Conservation (phyloP, 1,140 invertebrate genomes). For the Nixonia krombeini region DNA sequence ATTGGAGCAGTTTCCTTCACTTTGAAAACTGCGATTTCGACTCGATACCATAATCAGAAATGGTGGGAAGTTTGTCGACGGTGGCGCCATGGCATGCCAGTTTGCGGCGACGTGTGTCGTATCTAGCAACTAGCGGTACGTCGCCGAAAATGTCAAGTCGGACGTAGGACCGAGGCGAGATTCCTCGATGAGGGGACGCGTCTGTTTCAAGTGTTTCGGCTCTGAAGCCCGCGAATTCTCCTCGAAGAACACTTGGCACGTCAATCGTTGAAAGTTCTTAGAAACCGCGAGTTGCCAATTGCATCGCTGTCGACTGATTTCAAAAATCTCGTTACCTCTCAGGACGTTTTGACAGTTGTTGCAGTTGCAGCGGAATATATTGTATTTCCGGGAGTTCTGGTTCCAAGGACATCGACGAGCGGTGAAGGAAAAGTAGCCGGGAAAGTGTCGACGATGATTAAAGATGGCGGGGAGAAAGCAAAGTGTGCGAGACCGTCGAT, state of each 20-base stretch:
- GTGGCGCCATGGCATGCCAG: constrained; percentile 34
- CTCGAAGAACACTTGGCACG: not conserved
- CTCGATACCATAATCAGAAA: constrained; percentile 20
- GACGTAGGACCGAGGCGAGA: constrained; percentile 16
- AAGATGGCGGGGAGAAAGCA: constrained; percentile 15
- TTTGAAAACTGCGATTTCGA: not conserved
- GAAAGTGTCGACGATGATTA: not conserved
- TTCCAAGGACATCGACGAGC: no score
- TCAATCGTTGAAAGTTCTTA: no score
- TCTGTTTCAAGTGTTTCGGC: constrained; percentile 6
- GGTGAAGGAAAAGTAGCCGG: not conserved
- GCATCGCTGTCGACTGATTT: not conserved
- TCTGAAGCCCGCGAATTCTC: not conserved
- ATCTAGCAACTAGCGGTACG: constrained; percentile 12
- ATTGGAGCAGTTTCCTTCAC: constrained; percentile 27
- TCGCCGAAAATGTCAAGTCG: constrained; percentile 36
- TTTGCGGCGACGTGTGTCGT: constrained; percentile 17
- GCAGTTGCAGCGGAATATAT: no score
- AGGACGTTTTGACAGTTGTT: no score
- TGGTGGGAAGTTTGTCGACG: constrained; percentile 24
- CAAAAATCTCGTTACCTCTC: not conserved
- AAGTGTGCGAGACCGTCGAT: constrained; percentile 44
- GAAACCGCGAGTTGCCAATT: not conserved
- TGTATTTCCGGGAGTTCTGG: no score
- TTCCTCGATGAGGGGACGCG: constrained; percentile 9